Conservation (phyloP, 2,797 vertebrate species). For the Ispidina lecontei region DNA sequence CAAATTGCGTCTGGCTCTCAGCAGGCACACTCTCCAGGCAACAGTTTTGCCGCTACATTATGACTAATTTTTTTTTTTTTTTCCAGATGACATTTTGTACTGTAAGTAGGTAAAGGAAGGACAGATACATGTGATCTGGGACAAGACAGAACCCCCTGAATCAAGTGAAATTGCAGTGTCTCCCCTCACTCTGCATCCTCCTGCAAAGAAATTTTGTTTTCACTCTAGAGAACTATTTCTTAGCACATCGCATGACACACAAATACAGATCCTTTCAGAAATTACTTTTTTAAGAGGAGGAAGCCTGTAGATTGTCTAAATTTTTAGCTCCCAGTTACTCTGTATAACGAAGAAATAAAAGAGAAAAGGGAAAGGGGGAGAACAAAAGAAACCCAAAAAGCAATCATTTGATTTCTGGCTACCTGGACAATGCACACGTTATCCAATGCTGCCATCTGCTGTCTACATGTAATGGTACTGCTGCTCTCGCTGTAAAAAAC, state of each 20-base stretch:
- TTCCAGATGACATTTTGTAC: conserved; percentile 65
- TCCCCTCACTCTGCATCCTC: neutral
- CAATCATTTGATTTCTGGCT: neutral
- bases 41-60: conserved; percentile 64
- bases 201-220: conserved; percentile 24
- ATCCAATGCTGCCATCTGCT: conserved; percentile 59
- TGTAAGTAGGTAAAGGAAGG: conserved; percentile 43
- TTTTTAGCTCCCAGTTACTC: neutral
- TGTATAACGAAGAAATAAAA: conserved; percentile 7
- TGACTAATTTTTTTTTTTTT: conserved; percentile 65
- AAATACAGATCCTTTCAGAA: neutral
- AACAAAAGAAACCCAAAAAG: conserved; percentile 62
- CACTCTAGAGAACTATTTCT: neutral
- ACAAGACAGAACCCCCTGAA: neutral
- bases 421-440: conserved; percentile 1
- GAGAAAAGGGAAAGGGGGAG: neutral
- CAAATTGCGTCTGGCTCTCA: conserved; percentile 73
- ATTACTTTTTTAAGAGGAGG: neutral
- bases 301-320: neutral
- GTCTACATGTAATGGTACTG: neutral
- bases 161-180: neutral
- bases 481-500: neutral
- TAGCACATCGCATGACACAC: neutral
- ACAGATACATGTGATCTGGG: conserved; percentile 15
- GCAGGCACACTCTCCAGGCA: conserved; percentile 71